These are phyloP conservation scores for Cottoperca gobio DNA, from an alignment of 2,797 vertebrate species.

Conservation along the genomic window DNA sequence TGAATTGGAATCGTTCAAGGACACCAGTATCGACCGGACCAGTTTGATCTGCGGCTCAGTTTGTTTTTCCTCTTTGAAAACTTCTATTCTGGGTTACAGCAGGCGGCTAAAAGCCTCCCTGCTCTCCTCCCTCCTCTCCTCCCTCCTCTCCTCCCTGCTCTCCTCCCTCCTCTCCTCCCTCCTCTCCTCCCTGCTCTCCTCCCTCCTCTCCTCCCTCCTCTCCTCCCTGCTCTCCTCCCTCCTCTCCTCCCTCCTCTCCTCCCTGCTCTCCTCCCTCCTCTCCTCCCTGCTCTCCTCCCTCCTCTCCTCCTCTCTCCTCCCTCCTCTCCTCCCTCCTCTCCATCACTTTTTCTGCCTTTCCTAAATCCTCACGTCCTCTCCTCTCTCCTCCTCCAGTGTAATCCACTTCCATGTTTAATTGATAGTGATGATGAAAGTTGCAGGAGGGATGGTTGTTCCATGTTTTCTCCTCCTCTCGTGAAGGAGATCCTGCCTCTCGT, in stretches of 20 bases:
- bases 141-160: too few relatives aligned
- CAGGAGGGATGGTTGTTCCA: conserved; percentile 75
- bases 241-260: too few relatives aligned
- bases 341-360: conserved; percentile 16
- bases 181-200: conserved; percentile 14
- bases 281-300: conserved; percentile 26
- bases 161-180: background rate
- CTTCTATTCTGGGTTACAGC: conserved; percentile 70
- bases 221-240: conserved; percentile 26
- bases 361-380: background rate
- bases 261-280: too few relatives aligned
- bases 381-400: conserved; percentile 37
- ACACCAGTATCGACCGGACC: conserved; percentile 55
- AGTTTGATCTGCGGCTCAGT: conserved; percentile 51
- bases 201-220: conserved; percentile 4
- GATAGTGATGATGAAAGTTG: conserved; percentile 80
- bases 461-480: conserved; percentile 68
- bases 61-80: conserved; percentile 63
- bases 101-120: conserved; percentile 54
- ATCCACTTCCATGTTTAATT: conserved; percentile 73
- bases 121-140: conserved; percentile 15
- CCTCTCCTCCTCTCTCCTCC: conserved; percentile 41
- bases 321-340: conserved; percentile 5
- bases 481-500: conserved; percentile 28
- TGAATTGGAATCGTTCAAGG: conserved; percentile 46